phyloP scores from a whole-genome alignment of 1,140 invertebrate species.

The Magallana gigas region DNA sequence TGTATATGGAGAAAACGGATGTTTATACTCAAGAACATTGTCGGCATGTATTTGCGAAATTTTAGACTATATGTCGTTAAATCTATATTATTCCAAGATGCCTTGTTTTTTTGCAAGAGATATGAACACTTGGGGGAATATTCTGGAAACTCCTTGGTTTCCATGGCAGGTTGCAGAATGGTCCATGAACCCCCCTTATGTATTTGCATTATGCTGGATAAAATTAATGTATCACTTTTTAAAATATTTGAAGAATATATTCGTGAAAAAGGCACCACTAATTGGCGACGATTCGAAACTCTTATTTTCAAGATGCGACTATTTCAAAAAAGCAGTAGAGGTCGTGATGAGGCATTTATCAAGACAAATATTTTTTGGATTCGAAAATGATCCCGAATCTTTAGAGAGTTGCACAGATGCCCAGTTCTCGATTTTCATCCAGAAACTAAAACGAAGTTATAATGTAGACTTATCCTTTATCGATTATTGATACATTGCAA shows the following conservation, averaged over 20 bases:
- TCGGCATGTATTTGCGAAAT: background rate
- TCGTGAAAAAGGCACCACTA: too few species aligned
- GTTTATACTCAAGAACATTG: background rate
- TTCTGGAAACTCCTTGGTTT: background rate
- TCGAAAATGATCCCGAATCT: too few species aligned
- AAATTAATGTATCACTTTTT: background rate
- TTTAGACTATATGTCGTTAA: background rate
- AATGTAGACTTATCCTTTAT: too few species aligned
- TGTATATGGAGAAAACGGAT: background rate
- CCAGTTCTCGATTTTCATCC: too few species aligned
- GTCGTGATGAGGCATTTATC: too few species aligned
- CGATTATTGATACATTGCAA: too few species aligned
- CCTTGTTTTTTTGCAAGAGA: background rate
- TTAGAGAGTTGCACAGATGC: too few species aligned
- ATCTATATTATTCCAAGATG: background rate
- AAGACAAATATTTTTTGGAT: too few species aligned
- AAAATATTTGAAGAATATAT: background rate
- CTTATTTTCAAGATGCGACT: too few species aligned
- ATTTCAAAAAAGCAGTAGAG: too few species aligned
- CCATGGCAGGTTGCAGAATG: background rate
- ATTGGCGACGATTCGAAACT: too few species aligned
- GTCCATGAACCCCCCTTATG: background rate
- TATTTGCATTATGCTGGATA: constrained; percentile 9
- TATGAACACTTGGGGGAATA: background rate
- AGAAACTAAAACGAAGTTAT: too few species aligned